Conservation (phyloP, 2,113 vertebrate genomes). For the Sigmodon hispidus region DNA sequence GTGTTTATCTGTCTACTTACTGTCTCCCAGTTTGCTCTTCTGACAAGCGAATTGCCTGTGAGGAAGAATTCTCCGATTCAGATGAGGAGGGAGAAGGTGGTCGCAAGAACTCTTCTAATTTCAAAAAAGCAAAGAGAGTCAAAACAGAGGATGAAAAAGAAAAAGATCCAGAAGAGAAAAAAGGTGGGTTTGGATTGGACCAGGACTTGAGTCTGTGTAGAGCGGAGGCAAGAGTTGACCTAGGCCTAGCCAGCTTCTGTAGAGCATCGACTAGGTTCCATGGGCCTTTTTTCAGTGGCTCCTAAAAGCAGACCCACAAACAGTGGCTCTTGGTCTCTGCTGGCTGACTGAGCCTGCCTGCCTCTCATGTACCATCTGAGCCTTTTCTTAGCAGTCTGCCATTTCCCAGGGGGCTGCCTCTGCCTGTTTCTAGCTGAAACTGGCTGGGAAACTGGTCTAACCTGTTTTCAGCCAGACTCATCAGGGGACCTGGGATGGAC, state of each 20-base stretch:
- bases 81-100: slow-evolving; percentile 97
- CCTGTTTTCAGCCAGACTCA: slow-evolving; percentile 59
- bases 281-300: slow-evolving; percentile 19
- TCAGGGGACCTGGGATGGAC: slow-evolving; percentile 58
- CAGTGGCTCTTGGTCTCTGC: slow-evolving; percentile 31
- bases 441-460: slow-evolving; percentile 73
- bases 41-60: slow-evolving; percentile 97
- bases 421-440: slow-evolving; percentile 55
- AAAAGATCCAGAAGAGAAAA: slow-evolving; percentile 92
- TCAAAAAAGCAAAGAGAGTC: slow-evolving; percentile 95
- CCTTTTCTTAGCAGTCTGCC: slow-evolving; percentile 61
- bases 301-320: slow-evolving; percentile 41
- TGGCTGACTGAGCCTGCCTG: not conserved
- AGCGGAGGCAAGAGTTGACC: not conserved
- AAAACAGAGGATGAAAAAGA: slow-evolving; percentile 98
- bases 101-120: slow-evolving; percentile 94
- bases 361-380: slow-evolving; percentile 58
- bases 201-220: slow-evolving; percentile 34
- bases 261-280: not conserved
- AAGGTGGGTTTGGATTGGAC: slow-evolving; percentile 87
- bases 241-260: not conserved
- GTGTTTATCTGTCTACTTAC: not conserved
- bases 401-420: slow-evolving; percentile 77
- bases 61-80: slow-evolving; percentile 98
- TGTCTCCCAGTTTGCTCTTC: slow-evolving; percentile 92